A percentile compares a stretch with the other conserved stretches of the same genome.
These are phyloP conservation scores for Mimachlamys varia DNA, from an alignment of 2,888 invertebrate species.

Conservation along the genomic window DNA sequence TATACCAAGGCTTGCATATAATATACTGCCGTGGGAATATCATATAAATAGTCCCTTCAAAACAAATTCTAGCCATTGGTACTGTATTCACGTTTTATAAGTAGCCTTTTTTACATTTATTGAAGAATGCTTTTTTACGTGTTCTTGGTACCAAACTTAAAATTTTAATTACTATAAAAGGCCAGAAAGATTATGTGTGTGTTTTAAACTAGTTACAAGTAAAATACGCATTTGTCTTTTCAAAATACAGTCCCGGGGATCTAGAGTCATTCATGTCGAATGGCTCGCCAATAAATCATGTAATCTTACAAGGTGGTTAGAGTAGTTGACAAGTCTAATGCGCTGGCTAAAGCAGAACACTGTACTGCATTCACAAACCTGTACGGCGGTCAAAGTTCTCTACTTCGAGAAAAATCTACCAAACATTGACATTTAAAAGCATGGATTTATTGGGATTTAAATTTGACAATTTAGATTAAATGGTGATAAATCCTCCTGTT, in stretches of 20 bases:
- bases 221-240: too few species aligned
- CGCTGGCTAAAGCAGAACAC: conserved; percentile 11
- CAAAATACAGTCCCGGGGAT: background rate
- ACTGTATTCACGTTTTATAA: too few species aligned
- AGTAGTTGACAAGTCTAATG: background rate
- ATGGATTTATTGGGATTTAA: conserved; percentile 31
- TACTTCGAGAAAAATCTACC: conserved; percentile 21
- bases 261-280: background rate
- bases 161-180: too few species aligned
- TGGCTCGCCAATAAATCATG: background rate
- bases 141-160: too few species aligned
- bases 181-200: too few species aligned
- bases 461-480: conserved; percentile 33
- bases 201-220: too few species aligned
- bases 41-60: too few species aligned
- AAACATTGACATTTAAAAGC: conserved; percentile 19
- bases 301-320: background rate
- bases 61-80: too few species aligned
- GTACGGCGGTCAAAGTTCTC: background rate
- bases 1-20: too few species aligned
- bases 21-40: too few species aligned
- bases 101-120: too few species aligned
- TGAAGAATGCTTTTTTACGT: too few species aligned
- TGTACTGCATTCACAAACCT: background rate
- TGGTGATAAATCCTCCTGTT: conserved; percentile 1